Conservation (phyloP, 2,888 invertebrate species). For the Cordilura impudica region DNA sequence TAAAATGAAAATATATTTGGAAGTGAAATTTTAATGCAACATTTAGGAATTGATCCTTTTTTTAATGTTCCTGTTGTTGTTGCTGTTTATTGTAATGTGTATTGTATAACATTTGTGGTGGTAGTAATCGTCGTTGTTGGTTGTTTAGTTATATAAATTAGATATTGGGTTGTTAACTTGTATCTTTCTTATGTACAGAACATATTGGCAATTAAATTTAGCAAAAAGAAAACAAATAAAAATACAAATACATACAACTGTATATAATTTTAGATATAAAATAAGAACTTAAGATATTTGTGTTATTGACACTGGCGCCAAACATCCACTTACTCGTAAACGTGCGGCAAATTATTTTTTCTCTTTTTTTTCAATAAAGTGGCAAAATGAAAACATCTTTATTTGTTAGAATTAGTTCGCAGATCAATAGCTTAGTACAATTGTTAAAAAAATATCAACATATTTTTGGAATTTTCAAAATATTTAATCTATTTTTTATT, state of each 20-base stretch:
- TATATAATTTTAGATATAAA: background rate
- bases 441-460: background rate
- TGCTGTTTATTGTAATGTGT: background rate
- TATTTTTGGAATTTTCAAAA: conserved; percentile 7
- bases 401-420: too few species aligned
- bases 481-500: too few species aligned
- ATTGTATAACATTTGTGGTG: background rate
- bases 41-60: too few species aligned
- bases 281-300: conserved; percentile 24
- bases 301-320: conserved; percentile 49
- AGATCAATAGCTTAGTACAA: too few species aligned
- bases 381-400: too few species aligned
- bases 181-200: background rate
- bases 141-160: conserved; percentile 16
- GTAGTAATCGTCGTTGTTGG: conserved; percentile 29
- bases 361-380: too few species aligned
- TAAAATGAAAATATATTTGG: too few species aligned
- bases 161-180: conserved; percentile 3
- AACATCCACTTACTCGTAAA: conserved; percentile 27
- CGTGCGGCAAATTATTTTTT: conserved; percentile 22
- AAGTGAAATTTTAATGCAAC: too few species aligned
- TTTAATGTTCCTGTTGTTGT: background rate
- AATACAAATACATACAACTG: too few species aligned
- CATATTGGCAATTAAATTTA: conserved; percentile 15
- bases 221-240: background rate